Conservation (phyloP, 1,140 invertebrate genomes). For the Euura saliciscinereae region DNA sequence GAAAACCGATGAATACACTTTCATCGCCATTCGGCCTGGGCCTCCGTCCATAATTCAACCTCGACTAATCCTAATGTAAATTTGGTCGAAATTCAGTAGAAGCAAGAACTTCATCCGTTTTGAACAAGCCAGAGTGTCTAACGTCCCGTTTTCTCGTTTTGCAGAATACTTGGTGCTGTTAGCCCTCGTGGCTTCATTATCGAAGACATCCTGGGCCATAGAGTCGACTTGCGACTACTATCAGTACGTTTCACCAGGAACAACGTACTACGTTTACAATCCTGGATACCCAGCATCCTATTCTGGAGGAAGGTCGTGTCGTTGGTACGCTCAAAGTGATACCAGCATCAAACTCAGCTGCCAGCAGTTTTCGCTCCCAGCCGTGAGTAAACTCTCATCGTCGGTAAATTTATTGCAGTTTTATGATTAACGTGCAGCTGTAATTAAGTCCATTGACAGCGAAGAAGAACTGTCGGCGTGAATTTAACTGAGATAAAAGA, state of each 20-base stretch:
- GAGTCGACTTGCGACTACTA: conserved; percentile 37
- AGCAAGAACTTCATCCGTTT: no score
- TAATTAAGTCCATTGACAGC: not conserved
- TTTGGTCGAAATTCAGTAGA: no score
- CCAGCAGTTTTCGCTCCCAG: conserved; percentile 53
- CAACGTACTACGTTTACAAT: conserved; percentile 58
- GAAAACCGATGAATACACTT: no score
- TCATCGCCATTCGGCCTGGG: no score
- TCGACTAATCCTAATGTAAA: no score
- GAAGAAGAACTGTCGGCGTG: not conserved
- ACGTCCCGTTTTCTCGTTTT: not conserved
- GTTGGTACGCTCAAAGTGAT: conserved; percentile 59
- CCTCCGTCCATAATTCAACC: no score
- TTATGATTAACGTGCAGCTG: not conserved
- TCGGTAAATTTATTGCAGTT: not conserved
- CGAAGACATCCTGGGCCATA: conserved; percentile 1
- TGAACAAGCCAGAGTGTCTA: no score
- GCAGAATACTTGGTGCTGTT: not conserved
- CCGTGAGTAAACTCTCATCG: conserved; percentile 45
- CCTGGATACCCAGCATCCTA: conserved; percentile 59
- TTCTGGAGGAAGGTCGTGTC: conserved; percentile 47
- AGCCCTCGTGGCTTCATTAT: not conserved
- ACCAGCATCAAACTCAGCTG: conserved; percentile 57
- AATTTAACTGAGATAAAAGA: conserved; percentile 9
- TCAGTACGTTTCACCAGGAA: conserved; percentile 39